Conservation (phyloP, 37 sponge, comb jelly and placozoan species). For the Halichondria panicea region DNA sequence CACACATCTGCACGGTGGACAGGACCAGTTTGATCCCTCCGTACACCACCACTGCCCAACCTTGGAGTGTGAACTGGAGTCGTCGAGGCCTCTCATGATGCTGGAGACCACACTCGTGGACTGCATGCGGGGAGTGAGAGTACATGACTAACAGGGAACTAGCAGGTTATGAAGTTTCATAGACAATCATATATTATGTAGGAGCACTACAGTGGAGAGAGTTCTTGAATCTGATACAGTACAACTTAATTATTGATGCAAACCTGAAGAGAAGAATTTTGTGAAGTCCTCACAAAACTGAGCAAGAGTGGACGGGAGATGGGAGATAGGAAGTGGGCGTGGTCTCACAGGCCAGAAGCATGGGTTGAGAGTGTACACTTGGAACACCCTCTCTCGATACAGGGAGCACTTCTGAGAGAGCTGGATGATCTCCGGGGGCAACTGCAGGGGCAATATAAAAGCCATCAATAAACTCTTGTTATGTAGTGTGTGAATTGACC, state of each 20-base stretch:
- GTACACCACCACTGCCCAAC: conserved; percentile 51
- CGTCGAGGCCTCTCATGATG: conserved; percentile 54
- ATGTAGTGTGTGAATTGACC: too few relatives aligned
- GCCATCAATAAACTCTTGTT: too few relatives aligned
- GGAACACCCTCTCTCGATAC: conserved; percentile 37
- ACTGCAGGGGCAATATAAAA: neutral
- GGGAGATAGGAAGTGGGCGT: conserved; percentile 1
- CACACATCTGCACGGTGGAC: conserved; percentile 74
- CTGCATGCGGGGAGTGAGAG: neutral
- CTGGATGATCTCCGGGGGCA: conserved; percentile 17
- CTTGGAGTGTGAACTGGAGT: conserved; percentile 72
- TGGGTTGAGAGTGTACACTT: conserved; percentile 57
- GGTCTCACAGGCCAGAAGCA: conserved; percentile 60
- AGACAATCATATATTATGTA: neutral
- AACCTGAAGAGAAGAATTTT: conserved; percentile 41
- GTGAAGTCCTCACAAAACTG: conserved; percentile 60
- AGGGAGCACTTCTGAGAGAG: conserved; percentile 36
- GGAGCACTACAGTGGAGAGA: neutral
- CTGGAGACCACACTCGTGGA: conserved; percentile 29
- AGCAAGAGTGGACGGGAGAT: conserved; percentile 43
- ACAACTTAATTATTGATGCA: neutral
- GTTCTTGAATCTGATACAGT: too few relatives aligned
- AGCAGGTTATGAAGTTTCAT: too few relatives aligned
- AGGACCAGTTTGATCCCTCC: conserved; percentile 15
- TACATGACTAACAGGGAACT: too few relatives aligned